Evolutionary conservation across 2,797 vertebrate species (phyloP), one percentile per base, ranked within the genome.

Genomic region (Peromyscus nudipes): DNA sequence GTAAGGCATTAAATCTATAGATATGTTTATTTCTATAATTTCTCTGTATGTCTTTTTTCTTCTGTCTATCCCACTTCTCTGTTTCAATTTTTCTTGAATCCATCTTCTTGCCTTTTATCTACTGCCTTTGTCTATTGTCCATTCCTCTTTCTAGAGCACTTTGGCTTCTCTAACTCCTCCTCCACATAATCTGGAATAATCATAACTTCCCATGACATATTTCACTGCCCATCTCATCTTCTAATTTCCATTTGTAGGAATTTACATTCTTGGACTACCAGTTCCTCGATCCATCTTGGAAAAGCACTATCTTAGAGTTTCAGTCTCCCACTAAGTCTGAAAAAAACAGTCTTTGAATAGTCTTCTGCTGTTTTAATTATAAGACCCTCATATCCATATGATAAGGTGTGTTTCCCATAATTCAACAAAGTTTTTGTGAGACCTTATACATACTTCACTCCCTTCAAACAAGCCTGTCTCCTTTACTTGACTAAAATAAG

Each of bases 51-150:
- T 96, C 67, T 69, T n/a, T 10, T 82, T 94, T 91, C 89, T 96
- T 91, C 75, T n/a, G 93, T 89, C 95, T 97, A 49, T 96, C 46
- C 69, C 19, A 97, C 88, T 97, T 97, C 96, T 98, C 65, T 98
- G 17, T 96, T 96, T 98, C 95, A 96, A 43, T 93, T 97, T 95
- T 97, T 79, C 64, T 62, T 96, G 76, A 87, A 91, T 98, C 6
- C 81, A 86, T 97, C 94, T 98, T 96, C 13, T 93, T 97, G 37
- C 94, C 95, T 97, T 95, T 96, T 94, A 89, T 96, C 95, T 86
- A 62, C 94, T 57, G 95, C 94, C 79, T 98, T 98, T 95, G 37
- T 98, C 93, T 98, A 79, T 97, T 97, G 96, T 97, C 96, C 75
- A 97, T 88, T 94, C 65, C 12, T 96, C 86, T 95, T 97, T 97